Percentiles rank a stretch among this genome's conserved stretches.
phyloP scores from a whole-genome alignment of 2,797 vertebrate species.

The Phataginus tricuspis region DNA sequence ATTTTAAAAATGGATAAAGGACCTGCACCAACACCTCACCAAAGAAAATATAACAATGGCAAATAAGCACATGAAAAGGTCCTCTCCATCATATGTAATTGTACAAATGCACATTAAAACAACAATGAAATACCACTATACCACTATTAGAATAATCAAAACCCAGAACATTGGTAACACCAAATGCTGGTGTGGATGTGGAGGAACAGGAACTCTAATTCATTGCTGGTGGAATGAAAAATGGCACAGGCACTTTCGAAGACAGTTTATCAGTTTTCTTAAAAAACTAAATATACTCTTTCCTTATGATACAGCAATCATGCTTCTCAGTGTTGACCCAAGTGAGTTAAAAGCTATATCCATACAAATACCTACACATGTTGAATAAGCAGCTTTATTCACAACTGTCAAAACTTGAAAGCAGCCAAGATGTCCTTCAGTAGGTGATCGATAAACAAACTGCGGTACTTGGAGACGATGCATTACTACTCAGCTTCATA shows the following conservation, averaged over 20 bases:
- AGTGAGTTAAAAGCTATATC: not conserved
- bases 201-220: not conserved
- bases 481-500: not conserved
- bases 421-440: not conserved
- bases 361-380: not conserved
- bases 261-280: not conserved
- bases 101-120: not conserved
- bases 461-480: not conserved
- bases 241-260: not conserved
- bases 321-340: not conserved
- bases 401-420: not conserved
- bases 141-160: not conserved
- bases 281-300: not conserved
- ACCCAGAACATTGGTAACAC: not conserved
- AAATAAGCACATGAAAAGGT: not conserved
- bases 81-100: not conserved
- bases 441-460: not conserved
- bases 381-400: not conserved
- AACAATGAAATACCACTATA: not conserved
- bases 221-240: not conserved
- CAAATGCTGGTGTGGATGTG: not conserved
- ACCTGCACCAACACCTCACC: not conserved
- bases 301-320: not conserved
- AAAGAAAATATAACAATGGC: not conserved
- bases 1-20: not conserved